Evolutionary conservation across 2,888 invertebrate species (phyloP).

Genomic region (Agrotis segetum): DNA sequence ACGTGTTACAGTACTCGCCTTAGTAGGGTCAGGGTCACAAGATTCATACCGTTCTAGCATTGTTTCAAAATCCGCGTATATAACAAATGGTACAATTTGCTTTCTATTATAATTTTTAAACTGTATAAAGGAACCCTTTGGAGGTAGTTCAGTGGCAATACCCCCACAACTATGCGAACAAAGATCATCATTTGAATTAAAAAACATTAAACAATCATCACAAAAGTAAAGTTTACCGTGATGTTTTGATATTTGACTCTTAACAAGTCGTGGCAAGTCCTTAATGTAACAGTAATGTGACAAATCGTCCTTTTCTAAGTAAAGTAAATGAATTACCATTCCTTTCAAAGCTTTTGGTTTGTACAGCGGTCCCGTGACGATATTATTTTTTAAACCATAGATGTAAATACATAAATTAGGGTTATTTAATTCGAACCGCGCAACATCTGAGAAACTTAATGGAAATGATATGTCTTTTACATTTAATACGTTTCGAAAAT

Average conservation of each 20-base stretch:
- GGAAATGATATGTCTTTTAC: background rate
- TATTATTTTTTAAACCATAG: constrained; percentile 12
- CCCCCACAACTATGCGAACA: background rate
- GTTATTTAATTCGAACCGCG: background rate
- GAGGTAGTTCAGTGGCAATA: background rate
- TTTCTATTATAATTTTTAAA: background rate
- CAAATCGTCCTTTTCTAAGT: background rate
- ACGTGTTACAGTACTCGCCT: background rate
- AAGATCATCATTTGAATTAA: background rate
- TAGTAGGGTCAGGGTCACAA: background rate
- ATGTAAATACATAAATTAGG: constrained; percentile 4
- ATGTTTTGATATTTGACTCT: background rate
- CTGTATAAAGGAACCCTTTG: background rate
- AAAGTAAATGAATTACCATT: background rate
- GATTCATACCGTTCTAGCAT: constrained; percentile 1
- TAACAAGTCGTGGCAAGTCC: background rate
- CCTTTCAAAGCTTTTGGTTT: background rate
- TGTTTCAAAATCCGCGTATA: constrained; percentile 1
- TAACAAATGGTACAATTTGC: background rate
- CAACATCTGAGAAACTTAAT: background rate
- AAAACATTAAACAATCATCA: constrained; percentile 1
- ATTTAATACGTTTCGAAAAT: background rate
- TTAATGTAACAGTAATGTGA: constrained; percentile 7
- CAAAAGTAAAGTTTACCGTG: background rate
- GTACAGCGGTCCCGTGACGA: background rate